Evolutionary conservation across 2,797 vertebrate species (phyloP).

Genomic region (Phoebastria nigripes): DNA sequence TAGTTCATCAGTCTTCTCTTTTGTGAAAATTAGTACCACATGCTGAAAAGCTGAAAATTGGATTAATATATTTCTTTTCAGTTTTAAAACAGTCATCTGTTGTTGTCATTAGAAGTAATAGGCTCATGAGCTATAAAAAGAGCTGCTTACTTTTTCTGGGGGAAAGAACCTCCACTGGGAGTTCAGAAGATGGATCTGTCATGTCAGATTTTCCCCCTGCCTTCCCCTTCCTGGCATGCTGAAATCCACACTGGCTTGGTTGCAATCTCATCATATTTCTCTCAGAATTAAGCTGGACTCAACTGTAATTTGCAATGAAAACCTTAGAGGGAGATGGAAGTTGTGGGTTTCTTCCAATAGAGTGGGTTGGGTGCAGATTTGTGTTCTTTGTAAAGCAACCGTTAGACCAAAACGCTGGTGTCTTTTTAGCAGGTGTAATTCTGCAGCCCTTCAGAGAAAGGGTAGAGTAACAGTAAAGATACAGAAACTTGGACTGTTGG

Average conservation of each 20-base stretch:
- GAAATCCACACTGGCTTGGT: not conserved
- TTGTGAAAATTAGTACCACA: not conserved
- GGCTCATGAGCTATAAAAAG: not conserved
- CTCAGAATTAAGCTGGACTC: not conserved
- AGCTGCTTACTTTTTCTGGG: not conserved
- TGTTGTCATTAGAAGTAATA: slow-evolving; percentile 15
- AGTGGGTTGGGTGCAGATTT: not conserved
- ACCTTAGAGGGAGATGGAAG: not conserved
- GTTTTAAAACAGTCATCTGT: slow-evolving; percentile 1
- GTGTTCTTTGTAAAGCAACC: not conserved
- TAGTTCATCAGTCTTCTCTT: not conserved
- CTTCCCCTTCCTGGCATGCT: not conserved
- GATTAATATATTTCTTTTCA: slow-evolving; percentile 6
- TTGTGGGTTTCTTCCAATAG: not conserved
- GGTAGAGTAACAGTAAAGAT: not conserved
- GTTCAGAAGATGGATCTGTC: not conserved
- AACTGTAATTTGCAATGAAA: not conserved
- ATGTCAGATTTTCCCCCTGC: not conserved
- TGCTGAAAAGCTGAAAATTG: slow-evolving; percentile 8
- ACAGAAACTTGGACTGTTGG: not conserved
- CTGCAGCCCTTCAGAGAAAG: not conserved
- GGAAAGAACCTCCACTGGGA: not conserved
- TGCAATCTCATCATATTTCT: not conserved
- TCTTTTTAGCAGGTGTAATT: not conserved
- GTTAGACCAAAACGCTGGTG: not conserved